Evolutionary conservation across 2,113 vertebrate genomes (phyloP).

Genomic region (Phocoena phocoena): DNA sequence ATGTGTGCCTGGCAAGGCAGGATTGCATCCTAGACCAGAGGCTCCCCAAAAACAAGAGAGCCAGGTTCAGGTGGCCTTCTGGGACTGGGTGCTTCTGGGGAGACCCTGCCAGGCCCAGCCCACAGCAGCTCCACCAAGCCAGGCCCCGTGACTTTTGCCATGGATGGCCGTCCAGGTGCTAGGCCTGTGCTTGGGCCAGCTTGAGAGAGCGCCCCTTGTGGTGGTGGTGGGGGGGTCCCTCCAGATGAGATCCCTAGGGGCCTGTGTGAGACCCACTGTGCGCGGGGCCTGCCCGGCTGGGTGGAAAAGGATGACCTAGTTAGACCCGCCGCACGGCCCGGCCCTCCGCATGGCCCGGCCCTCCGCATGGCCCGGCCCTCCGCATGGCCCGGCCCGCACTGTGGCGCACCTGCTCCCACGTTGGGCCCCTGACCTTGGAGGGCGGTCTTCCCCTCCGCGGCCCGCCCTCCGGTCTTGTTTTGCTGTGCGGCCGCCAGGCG

Average conservation of each 20-base stretch:
- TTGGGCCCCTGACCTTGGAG: background rate
- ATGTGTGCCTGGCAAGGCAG: background rate
- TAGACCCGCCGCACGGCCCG: background rate
- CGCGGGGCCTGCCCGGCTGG: background rate
- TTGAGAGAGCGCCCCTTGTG: background rate
- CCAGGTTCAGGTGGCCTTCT: background rate
- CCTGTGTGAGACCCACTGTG: background rate
- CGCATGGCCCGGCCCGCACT: accelerated
- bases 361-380: accelerated
- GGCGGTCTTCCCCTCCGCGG: background rate
- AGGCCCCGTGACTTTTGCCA: background rate
- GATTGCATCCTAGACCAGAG: background rate
- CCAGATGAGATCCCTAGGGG: background rate
- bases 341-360: accelerated
- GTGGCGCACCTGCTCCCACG: too few species aligned
- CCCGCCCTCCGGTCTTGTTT: background rate
- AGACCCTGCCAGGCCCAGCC: accelerated
- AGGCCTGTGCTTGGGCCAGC: too few species aligned
- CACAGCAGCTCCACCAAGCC: background rate
- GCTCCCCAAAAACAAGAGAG: background rate
- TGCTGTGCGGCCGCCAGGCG: conserved; percentile 16
- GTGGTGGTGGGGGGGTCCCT: background rate
- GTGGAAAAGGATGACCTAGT: background rate
- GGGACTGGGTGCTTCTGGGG: background rate
- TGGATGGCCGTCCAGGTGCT: background rate